These are phyloP conservation scores for Dynastes tityus DNA, from an alignment of 2,888 invertebrate genomes.

Conservation along the genomic window DNA sequence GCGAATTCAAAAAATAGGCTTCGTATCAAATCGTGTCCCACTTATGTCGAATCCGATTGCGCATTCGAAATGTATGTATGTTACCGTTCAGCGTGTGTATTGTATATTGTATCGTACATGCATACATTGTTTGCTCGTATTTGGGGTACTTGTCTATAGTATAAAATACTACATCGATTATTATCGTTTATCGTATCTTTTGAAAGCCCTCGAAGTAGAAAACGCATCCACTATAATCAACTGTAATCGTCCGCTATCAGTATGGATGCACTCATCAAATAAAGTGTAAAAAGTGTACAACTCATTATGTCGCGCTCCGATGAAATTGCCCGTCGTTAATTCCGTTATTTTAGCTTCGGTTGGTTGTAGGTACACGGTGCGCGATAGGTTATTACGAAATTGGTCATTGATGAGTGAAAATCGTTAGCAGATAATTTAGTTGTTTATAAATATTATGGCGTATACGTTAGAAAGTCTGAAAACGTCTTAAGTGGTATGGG, in stretches of 20 bases:
- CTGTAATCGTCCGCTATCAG: slow-evolving; percentile 22
- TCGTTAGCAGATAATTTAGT: background rate
- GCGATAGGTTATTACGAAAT: background rate
- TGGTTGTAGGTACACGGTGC: background rate
- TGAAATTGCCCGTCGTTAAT: background rate
- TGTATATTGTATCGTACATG: background rate
- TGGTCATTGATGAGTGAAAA: slow-evolving; percentile 20
- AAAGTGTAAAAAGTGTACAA: slow-evolving; percentile 18
- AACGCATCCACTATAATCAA: slow-evolving; percentile 32
- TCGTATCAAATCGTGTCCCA: too few relatives aligned
- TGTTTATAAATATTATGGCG: background rate
- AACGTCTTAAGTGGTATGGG: too few relatives aligned
- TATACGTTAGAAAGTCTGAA: background rate
- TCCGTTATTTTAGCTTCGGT: slow-evolving; percentile 8
- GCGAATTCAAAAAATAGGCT: too few relatives aligned
- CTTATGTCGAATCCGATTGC: too few relatives aligned
- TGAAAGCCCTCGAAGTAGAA: slow-evolving; percentile 25
- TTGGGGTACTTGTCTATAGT: background rate
- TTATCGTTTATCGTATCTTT: slow-evolving; percentile 31
- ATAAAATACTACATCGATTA: slow-evolving; percentile 11
- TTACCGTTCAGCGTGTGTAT: background rate
- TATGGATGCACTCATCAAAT: slow-evolving; percentile 23
- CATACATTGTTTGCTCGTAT: slow-evolving; percentile 7
- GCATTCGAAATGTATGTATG: too few relatives aligned
- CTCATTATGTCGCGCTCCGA: slow-evolving; percentile 18